phyloP scores from a whole-genome alignment of 2,797 vertebrate genomes.

The Neosilurus hyrtlii region DNA sequence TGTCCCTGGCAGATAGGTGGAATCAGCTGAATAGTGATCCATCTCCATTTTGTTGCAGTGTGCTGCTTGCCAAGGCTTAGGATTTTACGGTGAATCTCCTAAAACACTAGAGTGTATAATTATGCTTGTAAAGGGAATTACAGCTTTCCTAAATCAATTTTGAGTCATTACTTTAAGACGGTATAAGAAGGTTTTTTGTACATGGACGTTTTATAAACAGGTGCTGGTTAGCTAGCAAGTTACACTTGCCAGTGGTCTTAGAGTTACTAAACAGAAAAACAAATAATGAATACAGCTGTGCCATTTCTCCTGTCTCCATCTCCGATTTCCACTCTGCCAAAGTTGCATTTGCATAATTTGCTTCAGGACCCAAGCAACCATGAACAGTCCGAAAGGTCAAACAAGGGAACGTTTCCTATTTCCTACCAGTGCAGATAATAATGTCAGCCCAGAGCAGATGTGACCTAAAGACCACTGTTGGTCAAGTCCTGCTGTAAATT shows the following conservation, averaged over 20 bases:
- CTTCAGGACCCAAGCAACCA: neutral
- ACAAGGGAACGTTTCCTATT: constrained; percentile 3
- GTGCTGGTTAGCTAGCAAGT: neutral
- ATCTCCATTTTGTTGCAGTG: neutral
- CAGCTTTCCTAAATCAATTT: neutral
- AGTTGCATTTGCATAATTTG: neutral
- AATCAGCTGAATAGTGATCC: neutral
- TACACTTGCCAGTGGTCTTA: neutral
- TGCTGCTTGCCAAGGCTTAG: neutral
- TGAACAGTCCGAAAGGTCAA: constrained; percentile 4
- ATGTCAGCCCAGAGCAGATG: neutral
- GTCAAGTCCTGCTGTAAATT: too few relatives aligned
- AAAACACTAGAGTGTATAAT: neutral
- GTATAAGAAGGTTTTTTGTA: neutral
- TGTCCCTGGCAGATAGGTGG: neutral
- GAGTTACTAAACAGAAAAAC: neutral
- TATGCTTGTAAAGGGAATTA: neutral
- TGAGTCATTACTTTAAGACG: neutral
- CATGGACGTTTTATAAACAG: neutral
- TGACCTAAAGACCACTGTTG: neutral
- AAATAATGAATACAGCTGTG: neutral
- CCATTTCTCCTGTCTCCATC: neutral
- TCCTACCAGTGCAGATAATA: neutral
- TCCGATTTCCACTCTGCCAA: constrained; percentile 3
- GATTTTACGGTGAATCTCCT: neutral